A percentile compares a stretch with the other conserved stretches of the same genome.
Evolutionary conservation across 2,888 invertebrate species (phyloP).

Genomic region (Shargacucullia verbasci): DNA sequence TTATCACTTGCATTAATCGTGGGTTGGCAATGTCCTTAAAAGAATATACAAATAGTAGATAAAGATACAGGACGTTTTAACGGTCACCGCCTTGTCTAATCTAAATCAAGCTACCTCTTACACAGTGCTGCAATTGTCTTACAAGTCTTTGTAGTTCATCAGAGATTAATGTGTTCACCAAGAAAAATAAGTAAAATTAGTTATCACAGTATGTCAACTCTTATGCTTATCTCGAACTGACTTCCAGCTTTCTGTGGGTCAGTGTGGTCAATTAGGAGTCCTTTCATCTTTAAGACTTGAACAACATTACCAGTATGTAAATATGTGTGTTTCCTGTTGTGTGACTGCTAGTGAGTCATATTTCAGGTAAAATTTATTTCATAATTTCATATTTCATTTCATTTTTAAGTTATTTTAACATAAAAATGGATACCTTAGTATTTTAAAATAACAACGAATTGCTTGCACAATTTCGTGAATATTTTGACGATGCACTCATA

Average conservation of each 20-base stretch:
- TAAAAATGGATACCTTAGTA: neutral
- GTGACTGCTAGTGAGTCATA: neutral
- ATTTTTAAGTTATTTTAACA: conserved; percentile 5
- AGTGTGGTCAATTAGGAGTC: conserved; percentile 41
- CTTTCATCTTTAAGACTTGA: conserved; percentile 32
- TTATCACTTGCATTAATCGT: no score
- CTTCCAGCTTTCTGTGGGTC: conserved; percentile 44
- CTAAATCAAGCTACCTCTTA: conserved; percentile 48
- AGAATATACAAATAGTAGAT: no score
- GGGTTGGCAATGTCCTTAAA: no score
- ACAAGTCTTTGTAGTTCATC: conserved; percentile 50
- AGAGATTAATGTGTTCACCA: conserved; percentile 43
- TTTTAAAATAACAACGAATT: neutral
- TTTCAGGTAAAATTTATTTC: neutral
- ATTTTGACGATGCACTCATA: conserved; percentile 1
- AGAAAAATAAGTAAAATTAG: conserved; percentile 46
- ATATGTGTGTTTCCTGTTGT: conserved; percentile 19
- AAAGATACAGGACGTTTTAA: conserved; percentile 4
- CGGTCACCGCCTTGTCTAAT: conserved; percentile 46
- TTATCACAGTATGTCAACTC: conserved; percentile 55
- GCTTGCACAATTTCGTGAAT: neutral
- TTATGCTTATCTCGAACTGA: conserved; percentile 38
- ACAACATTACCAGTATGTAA: conserved; percentile 16
- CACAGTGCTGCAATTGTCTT: conserved; percentile 35
- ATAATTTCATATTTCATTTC: neutral